Percentiles rank a stretch among this genome's conserved stretches.
These are phyloP conservation scores for Mus minutoides DNA, from an alignment of 2,797 vertebrate species.

Conservation along the genomic window DNA sequence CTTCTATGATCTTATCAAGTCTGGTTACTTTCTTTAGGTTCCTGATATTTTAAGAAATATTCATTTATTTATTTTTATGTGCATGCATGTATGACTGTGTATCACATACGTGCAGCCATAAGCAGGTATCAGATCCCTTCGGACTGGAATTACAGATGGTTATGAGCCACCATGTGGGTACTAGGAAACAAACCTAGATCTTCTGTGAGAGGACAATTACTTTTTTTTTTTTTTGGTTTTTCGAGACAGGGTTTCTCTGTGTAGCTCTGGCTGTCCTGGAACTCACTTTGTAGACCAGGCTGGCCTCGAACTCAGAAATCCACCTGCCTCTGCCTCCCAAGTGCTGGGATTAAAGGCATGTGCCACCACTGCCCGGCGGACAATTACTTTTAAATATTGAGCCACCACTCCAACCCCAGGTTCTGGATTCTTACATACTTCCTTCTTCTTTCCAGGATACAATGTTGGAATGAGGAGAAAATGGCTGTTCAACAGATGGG, in stretches of 20 bases:
- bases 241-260: too few relatives aligned
- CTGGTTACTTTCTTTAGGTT: not conserved
- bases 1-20: not conserved
- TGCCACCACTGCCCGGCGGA: too few relatives aligned
- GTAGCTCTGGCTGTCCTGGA: too few relatives aligned
- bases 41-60: not conserved
- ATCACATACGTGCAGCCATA: not conserved
- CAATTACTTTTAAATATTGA: not conserved
- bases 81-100: not conserved
- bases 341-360: too few relatives aligned
- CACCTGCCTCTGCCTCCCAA: too few relatives aligned
- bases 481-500: not conserved
- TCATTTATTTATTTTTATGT: not conserved
- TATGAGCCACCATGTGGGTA: not conserved
- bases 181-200: not conserved
- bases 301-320: too few relatives aligned
- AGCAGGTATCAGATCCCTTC: not conserved
- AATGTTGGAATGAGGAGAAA: not conserved
- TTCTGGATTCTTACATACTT: not conserved
- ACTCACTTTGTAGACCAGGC: too few relatives aligned
- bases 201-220: not conserved
- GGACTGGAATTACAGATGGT: not conserved
- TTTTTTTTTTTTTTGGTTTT: too few relatives aligned
- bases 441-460: not conserved
- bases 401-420: not conserved